These are phyloP conservation scores for Congeria kusceri DNA, from an alignment of 2,888 invertebrate species.

Conservation along the genomic window DNA sequence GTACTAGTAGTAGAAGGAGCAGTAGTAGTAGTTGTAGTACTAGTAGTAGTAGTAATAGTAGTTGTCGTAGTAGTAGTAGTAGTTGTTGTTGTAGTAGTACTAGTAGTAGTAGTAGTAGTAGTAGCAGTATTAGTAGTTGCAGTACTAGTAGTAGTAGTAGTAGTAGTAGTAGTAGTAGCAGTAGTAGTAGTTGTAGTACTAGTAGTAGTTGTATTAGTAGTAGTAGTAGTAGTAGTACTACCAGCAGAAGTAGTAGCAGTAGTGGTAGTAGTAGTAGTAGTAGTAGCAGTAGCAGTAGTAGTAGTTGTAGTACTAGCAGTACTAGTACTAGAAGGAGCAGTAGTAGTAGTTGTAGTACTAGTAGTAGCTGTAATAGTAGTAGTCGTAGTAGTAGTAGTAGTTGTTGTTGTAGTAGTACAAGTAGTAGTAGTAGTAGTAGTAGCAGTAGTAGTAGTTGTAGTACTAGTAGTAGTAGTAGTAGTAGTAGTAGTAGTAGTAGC, in stretches of 20 bases:
- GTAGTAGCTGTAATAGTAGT: conserved; percentile 26
- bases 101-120: conserved; percentile 42
- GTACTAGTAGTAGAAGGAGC: conserved; percentile 23
- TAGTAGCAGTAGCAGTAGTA: conserved; percentile 49
- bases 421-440: conserved; percentile 32
- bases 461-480: conserved; percentile 39
- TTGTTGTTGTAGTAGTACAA: conserved; percentile 16
- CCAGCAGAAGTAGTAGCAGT: not conserved
- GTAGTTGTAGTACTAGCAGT: conserved; percentile 50
- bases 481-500: conserved; percentile 26
- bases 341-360: conserved; percentile 12
- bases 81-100: too few relatives aligned
- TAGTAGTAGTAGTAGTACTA: conserved; percentile 1
- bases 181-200: conserved; percentile 12
- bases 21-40: conserved; percentile 26
- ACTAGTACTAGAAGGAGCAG: conserved; percentile 47
- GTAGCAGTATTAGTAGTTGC: conserved; percentile 46
- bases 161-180: conserved; percentile 46
- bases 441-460: conserved; percentile 24
- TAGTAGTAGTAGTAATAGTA: conserved; percentile 27
- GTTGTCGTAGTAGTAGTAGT: conserved; percentile 30
- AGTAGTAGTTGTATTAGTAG: conserved; percentile 24
- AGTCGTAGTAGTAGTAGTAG: conserved; percentile 1
- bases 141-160: conserved; percentile 52
- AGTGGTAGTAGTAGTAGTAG: conserved; percentile 15